These are phyloP conservation scores for Cybosia mesomella DNA, from an alignment of 2,888 invertebrate genomes.

Conservation along the genomic window DNA sequence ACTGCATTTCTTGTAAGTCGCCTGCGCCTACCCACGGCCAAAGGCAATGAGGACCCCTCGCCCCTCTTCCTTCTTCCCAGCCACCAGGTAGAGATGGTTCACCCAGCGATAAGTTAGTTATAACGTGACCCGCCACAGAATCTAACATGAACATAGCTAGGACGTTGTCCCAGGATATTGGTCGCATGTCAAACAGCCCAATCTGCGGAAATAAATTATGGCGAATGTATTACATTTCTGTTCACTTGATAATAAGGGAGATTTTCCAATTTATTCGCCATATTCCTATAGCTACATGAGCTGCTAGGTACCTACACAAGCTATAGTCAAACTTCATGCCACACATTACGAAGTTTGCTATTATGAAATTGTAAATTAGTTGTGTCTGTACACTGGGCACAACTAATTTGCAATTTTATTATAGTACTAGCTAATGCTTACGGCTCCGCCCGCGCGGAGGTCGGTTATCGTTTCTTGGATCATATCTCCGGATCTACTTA, in stretches of 20 bases:
- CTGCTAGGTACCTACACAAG: too few species aligned
- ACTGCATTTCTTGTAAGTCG: constrained; percentile 84
- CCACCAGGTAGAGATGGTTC: constrained; percentile 86
- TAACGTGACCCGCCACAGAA: constrained; percentile 76
- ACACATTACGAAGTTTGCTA: too few species aligned
- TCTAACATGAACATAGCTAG: constrained; percentile 67
- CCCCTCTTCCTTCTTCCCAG: constrained; percentile 83
- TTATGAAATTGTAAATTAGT: too few species aligned
- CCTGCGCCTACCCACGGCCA: constrained; percentile 91
- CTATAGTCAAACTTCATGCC: too few species aligned
- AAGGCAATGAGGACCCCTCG: constrained; percentile 85
- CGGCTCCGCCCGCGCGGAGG: too few species aligned
- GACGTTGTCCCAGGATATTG: constrained; percentile 76
- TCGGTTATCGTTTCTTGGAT: too few species aligned
- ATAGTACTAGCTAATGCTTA: too few species aligned
- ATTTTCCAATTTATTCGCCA: too few species aligned
- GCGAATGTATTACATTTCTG: constrained; percentile 7
- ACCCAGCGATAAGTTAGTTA: constrained; percentile 86
- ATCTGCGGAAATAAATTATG: constrained; percentile 64
- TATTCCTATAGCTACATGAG: too few species aligned
- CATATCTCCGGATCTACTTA: too few species aligned
- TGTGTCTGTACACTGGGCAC: too few species aligned
- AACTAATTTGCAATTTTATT: too few species aligned
- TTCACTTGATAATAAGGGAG: background rate
- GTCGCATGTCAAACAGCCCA: constrained; percentile 73